Conservation (phyloP, 2,888 invertebrate species). For the Amiota communis region DNA sequence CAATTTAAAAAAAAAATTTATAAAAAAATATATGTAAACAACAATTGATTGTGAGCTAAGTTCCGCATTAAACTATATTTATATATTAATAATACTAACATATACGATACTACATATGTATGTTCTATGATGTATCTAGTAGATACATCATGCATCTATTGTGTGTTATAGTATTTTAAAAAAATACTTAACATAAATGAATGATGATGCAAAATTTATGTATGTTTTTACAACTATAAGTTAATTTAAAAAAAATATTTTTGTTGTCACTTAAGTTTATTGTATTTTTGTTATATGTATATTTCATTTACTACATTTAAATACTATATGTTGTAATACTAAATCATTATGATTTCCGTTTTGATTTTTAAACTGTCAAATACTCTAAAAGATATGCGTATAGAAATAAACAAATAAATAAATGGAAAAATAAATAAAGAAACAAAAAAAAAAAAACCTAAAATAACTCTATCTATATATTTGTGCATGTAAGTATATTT, state of each 20-base stretch:
- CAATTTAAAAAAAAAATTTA: too few species aligned
- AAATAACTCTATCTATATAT: neutral
- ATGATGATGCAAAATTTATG: neutral
- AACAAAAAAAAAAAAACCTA: neutral
- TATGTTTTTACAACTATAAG: neutral
- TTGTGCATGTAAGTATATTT: conserved; percentile 22
- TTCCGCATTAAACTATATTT: conserved; percentile 46
- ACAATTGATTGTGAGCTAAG: conserved; percentile 60
- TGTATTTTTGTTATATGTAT: neutral
- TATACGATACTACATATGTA: too few species aligned
- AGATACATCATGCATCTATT: too few species aligned
- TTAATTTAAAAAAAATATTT: conserved; percentile 12
- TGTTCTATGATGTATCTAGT: too few species aligned
- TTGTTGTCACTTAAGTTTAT: neutral
- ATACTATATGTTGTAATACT: too few species aligned
- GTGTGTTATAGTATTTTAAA: neutral
- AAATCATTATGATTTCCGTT: too few species aligned
- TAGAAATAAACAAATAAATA: neutral
- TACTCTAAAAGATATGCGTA: conserved; percentile 3
- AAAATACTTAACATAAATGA: neutral
- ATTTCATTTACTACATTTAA: neutral
- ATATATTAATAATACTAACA: too few species aligned
- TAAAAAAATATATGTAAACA: too few species aligned
- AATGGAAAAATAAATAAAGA: neutral
- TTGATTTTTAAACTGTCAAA: conserved; percentile 5